These are phyloP conservation scores for Ancistrus triradiatus DNA, from an alignment of 2,113 vertebrate species.

Conservation along the genomic window DNA sequence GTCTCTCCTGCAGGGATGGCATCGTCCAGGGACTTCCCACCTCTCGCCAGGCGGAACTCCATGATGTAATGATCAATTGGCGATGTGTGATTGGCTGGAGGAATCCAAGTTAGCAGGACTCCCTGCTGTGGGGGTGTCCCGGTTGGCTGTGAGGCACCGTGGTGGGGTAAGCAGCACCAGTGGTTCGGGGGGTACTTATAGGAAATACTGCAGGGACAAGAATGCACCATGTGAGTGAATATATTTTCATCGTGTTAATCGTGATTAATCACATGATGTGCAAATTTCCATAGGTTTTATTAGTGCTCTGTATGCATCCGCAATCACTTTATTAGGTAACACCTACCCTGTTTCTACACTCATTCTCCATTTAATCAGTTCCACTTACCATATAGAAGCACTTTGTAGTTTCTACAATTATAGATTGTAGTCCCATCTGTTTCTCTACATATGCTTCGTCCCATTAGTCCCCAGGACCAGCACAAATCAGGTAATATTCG, in stretches of 20 bases:
- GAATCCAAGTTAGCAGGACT: slow-evolving; percentile 93
- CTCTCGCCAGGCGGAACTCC: slow-evolving; percentile 90
- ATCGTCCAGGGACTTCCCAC: slow-evolving; percentile 90
- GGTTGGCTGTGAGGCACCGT: slow-evolving; percentile 99
- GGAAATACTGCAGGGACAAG: slow-evolving; percentile 81
- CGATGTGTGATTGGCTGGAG: slow-evolving; percentile 95
- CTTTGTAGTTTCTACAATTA: no score
- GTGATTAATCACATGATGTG: no score
- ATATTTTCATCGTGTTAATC: background rate
- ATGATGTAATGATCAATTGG: slow-evolving; percentile 94
- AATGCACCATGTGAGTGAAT: background rate
- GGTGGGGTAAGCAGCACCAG: slow-evolving; percentile 99
- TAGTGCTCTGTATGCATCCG: no score
- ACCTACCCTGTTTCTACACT: no score
- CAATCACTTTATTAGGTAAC: no score
- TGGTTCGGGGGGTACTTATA: slow-evolving; percentile 97
- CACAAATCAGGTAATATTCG: no score
- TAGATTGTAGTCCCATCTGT: no score
- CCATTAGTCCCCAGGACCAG: no score
- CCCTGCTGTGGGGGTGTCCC: slow-evolving; percentile 98
- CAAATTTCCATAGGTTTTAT: no score
- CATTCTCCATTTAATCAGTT: no score
- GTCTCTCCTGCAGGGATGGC: slow-evolving; percentile 80
- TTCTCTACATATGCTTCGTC: no score
- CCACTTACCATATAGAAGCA: no score